Conservation (phyloP, 2,797 vertebrate genomes). For the Sarcophilus harrisii region DNA sequence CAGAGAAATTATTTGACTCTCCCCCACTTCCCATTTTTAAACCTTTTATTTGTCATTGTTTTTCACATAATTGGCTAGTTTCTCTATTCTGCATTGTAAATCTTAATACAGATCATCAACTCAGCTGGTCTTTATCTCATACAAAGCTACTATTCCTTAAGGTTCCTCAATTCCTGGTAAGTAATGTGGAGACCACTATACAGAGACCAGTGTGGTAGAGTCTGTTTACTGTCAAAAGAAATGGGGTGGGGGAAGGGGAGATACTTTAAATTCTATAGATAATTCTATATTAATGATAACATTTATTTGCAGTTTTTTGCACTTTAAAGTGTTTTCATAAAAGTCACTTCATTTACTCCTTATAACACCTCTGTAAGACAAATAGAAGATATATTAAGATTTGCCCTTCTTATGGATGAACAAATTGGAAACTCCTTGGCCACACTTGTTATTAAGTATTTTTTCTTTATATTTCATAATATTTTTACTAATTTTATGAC, state of each 20-base stretch:
- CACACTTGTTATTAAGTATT: background rate
- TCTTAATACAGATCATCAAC: background rate
- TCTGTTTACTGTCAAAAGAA: background rate
- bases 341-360: background rate
- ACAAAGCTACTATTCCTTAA: background rate
- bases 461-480: background rate
- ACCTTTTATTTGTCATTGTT: background rate
- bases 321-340: background rate
- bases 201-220: background rate
- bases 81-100: background rate
- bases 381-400: background rate
- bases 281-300: background rate
- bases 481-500: background rate
- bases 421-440: background rate
- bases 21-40: background rate
- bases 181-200: background rate
- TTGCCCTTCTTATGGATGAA: background rate
- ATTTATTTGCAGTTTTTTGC: background rate
- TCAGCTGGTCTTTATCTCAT: background rate
- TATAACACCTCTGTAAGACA: background rate
- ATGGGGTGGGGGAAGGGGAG: background rate
- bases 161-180: background rate
- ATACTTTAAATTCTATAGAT: background rate
- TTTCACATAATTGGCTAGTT: background rate
- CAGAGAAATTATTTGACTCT: background rate